These are phyloP conservation scores for Leptopilina syphax DNA, from an alignment of 2,888 invertebrate genomes.

Conservation along the genomic window DNA sequence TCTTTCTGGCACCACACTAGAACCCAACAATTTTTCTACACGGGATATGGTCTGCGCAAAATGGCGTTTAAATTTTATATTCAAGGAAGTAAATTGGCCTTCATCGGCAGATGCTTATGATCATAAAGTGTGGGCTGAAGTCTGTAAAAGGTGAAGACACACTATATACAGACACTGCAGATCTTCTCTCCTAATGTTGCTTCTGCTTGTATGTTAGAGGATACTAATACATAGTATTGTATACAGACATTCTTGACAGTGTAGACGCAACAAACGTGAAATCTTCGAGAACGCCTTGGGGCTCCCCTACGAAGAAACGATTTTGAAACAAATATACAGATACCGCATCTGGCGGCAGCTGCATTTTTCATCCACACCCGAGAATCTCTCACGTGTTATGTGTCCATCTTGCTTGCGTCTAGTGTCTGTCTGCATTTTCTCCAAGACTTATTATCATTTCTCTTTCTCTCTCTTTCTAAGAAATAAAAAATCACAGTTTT, in stretches of 20 bases:
- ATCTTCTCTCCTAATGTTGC: not conserved
- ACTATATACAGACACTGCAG: not conserved
- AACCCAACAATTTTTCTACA: no score
- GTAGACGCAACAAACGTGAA: slow-evolving; percentile 42
- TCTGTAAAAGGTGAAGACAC: slow-evolving; percentile 18
- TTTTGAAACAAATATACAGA: slow-evolving; percentile 54
- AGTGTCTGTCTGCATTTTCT: slow-evolving; percentile 22
- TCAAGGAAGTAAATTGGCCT: slow-evolving; percentile 26
- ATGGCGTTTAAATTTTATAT: slow-evolving; percentile 20
- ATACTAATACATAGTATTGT: not conserved
- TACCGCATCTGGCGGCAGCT: slow-evolving; percentile 65
- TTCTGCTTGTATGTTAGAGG: no score
- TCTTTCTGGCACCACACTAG: no score
- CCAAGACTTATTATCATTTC: slow-evolving; percentile 19
- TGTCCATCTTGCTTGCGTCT: slow-evolving; percentile 10
- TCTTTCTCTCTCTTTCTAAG: slow-evolving; percentile 10
- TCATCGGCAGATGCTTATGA: slow-evolving; percentile 28
- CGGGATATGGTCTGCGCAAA: not conserved
- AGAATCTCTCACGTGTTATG: not conserved
- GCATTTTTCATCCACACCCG: slow-evolving; percentile 44
- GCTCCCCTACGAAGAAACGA: slow-evolving; percentile 59
- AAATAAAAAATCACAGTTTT: not conserved
- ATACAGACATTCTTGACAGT: slow-evolving; percentile 29
- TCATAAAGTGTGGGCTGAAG: slow-evolving; percentile 27
- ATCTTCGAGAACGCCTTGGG: slow-evolving; percentile 53